Conservation (phyloP, 2,113 vertebrate species). For the Falcunculus frontatus region DNA sequence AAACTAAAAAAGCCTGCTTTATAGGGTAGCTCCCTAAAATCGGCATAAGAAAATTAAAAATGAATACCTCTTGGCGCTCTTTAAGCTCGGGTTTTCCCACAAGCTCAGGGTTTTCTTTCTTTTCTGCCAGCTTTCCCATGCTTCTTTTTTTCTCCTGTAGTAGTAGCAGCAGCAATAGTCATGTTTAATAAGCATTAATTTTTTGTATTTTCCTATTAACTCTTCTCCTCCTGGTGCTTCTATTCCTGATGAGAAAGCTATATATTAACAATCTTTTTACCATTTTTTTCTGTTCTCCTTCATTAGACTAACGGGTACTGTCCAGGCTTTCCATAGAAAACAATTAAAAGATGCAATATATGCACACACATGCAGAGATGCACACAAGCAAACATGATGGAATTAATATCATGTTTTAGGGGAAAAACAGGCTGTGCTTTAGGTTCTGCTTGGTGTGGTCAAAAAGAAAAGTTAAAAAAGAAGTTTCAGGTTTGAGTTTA, state of each 20-base stretch:
- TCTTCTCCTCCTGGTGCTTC: not conserved
- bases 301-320: not conserved
- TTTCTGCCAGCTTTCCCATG: not conserved
- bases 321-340: not conserved
- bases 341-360: not conserved
- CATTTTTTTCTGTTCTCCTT: not conserved
- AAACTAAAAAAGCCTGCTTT: not conserved
- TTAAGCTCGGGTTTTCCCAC: not conserved
- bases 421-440: not conserved
- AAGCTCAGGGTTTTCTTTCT: not conserved
- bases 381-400: not conserved
- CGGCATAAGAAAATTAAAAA: no score
- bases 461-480: not conserved
- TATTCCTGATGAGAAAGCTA: not conserved
- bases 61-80: not conserved
- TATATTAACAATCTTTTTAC: not conserved
- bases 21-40: not conserved
- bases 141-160: not conserved
- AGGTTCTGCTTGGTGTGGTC: not conserved
- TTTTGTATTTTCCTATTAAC: not conserved
- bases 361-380: not conserved
- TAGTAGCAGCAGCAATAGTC: not conserved
- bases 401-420: not conserved
- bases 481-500: not conserved
- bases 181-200: not conserved